phyloP scores from a whole-genome alignment of 1,140 invertebrate species.

The Brachionus plicatilis region DNA sequence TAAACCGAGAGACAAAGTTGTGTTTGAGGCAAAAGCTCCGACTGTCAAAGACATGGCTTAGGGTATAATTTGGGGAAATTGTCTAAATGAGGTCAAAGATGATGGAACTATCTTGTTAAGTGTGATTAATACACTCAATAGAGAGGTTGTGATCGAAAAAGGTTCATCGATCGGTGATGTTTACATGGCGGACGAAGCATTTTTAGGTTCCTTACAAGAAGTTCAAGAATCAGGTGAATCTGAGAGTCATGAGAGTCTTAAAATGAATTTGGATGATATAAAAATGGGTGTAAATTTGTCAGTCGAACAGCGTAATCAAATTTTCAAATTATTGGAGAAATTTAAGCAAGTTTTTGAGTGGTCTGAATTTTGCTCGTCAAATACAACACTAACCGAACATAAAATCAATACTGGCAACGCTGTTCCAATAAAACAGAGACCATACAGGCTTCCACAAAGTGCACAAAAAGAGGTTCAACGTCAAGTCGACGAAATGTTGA shows the following conservation, averaged over 20 bases:
- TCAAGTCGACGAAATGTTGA: background rate
- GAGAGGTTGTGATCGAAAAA: background rate
- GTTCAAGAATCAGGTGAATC: background rate
- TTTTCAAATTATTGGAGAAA: background rate
- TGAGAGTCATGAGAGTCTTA: background rate
- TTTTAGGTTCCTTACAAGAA: background rate
- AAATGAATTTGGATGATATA: background rate
- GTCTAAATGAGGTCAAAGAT: background rate
- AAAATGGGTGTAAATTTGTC: background rate
- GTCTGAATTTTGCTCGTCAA: background rate
- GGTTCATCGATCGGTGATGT: background rate
- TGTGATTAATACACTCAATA: background rate
- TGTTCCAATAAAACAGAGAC: background rate
- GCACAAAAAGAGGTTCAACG: background rate
- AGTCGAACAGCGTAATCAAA: background rate
- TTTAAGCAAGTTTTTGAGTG: background rate
- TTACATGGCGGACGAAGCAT: background rate
- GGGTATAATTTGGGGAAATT: background rate
- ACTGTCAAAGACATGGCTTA: background rate
- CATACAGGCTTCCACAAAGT: background rate
- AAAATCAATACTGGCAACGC: background rate
- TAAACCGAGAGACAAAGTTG: background rate
- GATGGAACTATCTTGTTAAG: background rate
- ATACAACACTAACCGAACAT: background rate
- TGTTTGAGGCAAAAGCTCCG: background rate